phyloP scores from a whole-genome alignment of 2,797 vertebrate species.

The Pipistrellus pygmaeus region DNA sequence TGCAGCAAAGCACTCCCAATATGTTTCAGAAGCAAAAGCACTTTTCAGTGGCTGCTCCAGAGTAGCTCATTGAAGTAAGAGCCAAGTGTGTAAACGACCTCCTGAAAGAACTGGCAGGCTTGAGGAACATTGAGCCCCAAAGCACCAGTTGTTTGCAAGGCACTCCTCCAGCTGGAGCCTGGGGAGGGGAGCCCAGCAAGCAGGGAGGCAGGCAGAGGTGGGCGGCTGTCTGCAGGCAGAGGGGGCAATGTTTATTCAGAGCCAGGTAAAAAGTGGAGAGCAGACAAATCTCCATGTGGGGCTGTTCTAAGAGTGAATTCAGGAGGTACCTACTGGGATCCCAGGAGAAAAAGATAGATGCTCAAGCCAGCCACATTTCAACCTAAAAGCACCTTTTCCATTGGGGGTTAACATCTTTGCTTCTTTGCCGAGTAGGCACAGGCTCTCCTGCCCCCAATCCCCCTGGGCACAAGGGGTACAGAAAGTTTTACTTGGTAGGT shows the following conservation, averaged over 20 bases:
- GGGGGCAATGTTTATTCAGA: constrained; percentile 56
- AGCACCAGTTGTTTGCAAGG: constrained; percentile 78
- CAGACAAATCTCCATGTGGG: background rate
- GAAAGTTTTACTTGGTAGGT: constrained; percentile 71
- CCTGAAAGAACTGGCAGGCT: constrained; percentile 76
- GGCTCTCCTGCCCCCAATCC: constrained; percentile 34
- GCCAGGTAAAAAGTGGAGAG: constrained; percentile 21
- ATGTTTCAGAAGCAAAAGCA: constrained; percentile 76
- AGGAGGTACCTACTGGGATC: background rate
- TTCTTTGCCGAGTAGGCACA: constrained; percentile 17
- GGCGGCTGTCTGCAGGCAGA: constrained; percentile 55
- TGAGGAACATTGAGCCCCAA: constrained; percentile 74
- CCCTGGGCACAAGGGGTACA: constrained; percentile 61
- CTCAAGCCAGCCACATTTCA: background rate
- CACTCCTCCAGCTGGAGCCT: constrained; percentile 68
- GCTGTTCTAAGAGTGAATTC: background rate
- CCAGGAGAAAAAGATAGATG: constrained; percentile 20
- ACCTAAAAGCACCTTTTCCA: background rate
- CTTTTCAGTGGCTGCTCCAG: constrained; percentile 64
- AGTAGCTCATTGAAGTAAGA: constrained; percentile 70
- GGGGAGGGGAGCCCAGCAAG: constrained; percentile 44
- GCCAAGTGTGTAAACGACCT: constrained; percentile 79
- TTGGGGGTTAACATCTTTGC: constrained; percentile 45
- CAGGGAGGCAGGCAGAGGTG: constrained; percentile 62
- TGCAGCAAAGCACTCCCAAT: constrained; percentile 57